Conservation (phyloP, 2,888 invertebrate genomes). For the Leptinotarsa tumamoca region DNA sequence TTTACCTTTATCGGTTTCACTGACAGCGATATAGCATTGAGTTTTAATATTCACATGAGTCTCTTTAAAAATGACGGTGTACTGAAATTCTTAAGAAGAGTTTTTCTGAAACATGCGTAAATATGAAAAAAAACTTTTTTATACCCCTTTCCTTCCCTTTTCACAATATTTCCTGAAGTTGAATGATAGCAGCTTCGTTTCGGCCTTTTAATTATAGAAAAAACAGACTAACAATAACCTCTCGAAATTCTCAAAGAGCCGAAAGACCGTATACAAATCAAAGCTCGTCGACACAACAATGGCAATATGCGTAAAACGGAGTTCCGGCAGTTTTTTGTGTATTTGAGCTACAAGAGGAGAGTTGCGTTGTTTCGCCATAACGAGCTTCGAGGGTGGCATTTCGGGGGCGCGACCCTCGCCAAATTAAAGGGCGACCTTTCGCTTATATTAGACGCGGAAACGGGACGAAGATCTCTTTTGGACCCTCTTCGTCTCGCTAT, state of each 20-base stretch:
- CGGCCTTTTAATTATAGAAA: constrained; percentile 17
- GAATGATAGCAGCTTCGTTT: too few relatives aligned
- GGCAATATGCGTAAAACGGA: constrained; percentile 46
- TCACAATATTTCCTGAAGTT: too few relatives aligned
- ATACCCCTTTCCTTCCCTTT: too few relatives aligned
- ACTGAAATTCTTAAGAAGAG: too few relatives aligned
- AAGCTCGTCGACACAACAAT: constrained; percentile 41
- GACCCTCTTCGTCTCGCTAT: constrained; percentile 48
- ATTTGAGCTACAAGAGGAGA: constrained; percentile 50
- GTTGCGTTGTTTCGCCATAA: constrained; percentile 59
- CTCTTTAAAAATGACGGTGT: too few relatives aligned
- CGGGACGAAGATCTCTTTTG: constrained; percentile 53
- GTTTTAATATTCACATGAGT: too few relatives aligned
- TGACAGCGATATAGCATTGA: too few relatives aligned
- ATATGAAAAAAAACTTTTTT: too few relatives aligned
- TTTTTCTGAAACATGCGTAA: too few relatives aligned
- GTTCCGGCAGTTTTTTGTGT: constrained; percentile 55
- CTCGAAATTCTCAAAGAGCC: constrained; percentile 24
- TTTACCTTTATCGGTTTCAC: too few relatives aligned
- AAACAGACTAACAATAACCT: constrained; percentile 16
- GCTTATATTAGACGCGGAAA: constrained; percentile 57
- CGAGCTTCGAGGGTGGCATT: constrained; percentile 66
- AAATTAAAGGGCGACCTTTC: constrained; percentile 65
- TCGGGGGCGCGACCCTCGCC: constrained; percentile 64
- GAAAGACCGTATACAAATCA: constrained; percentile 31